These are phyloP conservation scores for Drosophila novamexicana DNA, from an alignment of 1,140 invertebrate species.

Conservation along the genomic window DNA sequence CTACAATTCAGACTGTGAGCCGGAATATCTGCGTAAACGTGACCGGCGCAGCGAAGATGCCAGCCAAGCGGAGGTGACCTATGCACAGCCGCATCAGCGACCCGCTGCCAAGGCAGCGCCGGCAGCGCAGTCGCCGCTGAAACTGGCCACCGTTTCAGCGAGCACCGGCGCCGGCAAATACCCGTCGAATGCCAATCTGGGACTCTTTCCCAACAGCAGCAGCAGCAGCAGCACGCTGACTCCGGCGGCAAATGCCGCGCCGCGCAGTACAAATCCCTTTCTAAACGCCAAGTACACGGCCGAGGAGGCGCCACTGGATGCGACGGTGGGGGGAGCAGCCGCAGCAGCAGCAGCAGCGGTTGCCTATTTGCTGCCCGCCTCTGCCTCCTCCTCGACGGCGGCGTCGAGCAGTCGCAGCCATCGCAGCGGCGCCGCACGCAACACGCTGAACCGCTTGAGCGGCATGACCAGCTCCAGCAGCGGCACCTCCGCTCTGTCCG, in stretches of 20 bases:
- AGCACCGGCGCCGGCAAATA: conserved; percentile 62
- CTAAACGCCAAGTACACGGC: conserved; percentile 69
- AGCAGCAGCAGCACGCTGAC: conserved; percentile 56
- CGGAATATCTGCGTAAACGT: conserved; percentile 84
- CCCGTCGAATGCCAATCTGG: conserved; percentile 73
- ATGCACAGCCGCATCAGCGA: conserved; percentile 67
- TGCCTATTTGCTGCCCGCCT: conserved; percentile 56
- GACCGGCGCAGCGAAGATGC: conserved; percentile 49
- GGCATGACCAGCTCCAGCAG: conserved; percentile 86
- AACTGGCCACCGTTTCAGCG: conserved; percentile 54
- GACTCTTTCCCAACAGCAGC: conserved; percentile 65
- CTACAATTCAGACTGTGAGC: conserved; percentile 87
- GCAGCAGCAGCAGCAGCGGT: conserved; percentile 2
- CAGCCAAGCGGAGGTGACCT: conserved; percentile 55
- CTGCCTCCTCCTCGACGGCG: conserved; percentile 68
- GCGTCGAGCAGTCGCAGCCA: conserved; percentile 65
- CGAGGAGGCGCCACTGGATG: conserved; percentile 42
- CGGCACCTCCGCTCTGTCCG: conserved; percentile 84
- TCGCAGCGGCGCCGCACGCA: conserved; percentile 46
- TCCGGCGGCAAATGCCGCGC: conserved; percentile 16
- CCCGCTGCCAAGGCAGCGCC: conserved; percentile 48
- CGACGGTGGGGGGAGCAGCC: neutral
- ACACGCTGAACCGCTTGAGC: conserved; percentile 77
- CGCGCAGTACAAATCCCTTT: conserved; percentile 82
- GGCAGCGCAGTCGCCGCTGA: conserved; percentile 81